phyloP scores from a whole-genome alignment of 1,140 invertebrate species.

The Drosophila navojoa region DNA sequence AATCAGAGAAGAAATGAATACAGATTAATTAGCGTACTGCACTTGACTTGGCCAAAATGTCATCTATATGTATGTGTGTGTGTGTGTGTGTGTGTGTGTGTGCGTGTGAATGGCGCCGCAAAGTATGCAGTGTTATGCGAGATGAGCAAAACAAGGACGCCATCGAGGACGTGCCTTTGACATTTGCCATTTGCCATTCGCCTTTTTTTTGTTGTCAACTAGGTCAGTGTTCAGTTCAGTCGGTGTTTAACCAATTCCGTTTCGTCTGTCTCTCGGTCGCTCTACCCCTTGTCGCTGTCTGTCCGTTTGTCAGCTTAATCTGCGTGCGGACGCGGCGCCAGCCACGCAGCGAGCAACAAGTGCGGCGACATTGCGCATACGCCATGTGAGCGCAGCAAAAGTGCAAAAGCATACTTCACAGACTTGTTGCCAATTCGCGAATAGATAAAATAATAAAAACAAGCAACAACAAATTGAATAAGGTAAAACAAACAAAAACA shows the following conservation, averaged over 20 bases:
- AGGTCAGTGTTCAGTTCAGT: conserved; percentile 22
- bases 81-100: neutral
- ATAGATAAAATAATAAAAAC: neutral
- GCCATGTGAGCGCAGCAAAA: conserved; percentile 17
- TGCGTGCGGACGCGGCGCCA: neutral
- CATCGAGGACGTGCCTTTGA: conserved; percentile 30
- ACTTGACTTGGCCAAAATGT: neutral
- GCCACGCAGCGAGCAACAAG: conserved; percentile 20
- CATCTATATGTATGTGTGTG: neutral
- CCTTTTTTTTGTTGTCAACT: conserved; percentile 13
- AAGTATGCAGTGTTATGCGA: conserved; percentile 29
- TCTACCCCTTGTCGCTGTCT: neutral
- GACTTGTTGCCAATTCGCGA: conserved; percentile 4
- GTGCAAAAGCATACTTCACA: conserved; percentile 12
- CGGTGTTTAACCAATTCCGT: neutral
- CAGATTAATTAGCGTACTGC: conserved; percentile 8
- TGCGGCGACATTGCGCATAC: conserved; percentile 37
- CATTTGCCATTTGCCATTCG: conserved; percentile 39
- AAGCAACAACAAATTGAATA: neutral
- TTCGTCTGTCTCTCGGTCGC: neutral
- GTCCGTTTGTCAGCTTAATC: neutral
- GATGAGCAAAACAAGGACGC: conserved; percentile 17
- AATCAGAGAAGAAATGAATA: neutral
- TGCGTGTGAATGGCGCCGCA: conserved; percentile 8
- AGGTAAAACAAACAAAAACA: too few relatives aligned